Conservation (phyloP, 2,888 invertebrate species). For the Nomada ruficornis region DNA sequence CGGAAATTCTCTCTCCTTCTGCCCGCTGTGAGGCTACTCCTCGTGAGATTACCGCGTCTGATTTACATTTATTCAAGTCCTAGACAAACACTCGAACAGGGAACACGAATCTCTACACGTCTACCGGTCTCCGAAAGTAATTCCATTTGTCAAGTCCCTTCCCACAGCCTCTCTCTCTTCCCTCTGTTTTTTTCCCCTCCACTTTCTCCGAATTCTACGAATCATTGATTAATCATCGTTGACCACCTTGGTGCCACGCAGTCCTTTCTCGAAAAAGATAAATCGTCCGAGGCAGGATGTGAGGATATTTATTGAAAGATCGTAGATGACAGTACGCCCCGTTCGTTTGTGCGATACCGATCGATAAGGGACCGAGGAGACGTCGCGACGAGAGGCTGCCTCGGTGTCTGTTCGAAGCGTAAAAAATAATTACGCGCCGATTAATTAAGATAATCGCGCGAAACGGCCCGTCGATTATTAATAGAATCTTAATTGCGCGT, state of each 20-base stretch:
- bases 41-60: conserved; percentile 72
- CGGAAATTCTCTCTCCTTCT: conserved; percentile 49
- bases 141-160: conserved; percentile 64
- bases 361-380: background rate
- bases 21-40: conserved; percentile 53
- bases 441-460: conserved; percentile 25
- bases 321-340: background rate
- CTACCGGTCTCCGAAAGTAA: conserved; percentile 66
- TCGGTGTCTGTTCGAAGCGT: background rate
- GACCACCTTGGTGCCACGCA: background rate
- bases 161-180: conserved; percentile 33
- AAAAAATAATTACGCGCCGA: conserved; percentile 12
- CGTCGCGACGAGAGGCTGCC: background rate
- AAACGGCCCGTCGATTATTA: conserved; percentile 8
- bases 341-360: background rate
- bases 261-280: background rate
- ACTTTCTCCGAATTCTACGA: conserved; percentile 30
- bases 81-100: conserved; percentile 73
- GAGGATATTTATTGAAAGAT: too few species aligned
- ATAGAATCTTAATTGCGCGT: conserved; percentile 28
- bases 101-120: conserved; percentile 75
- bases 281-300: background rate
- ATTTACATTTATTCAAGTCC: conserved; percentile 79
- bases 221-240: conserved; percentile 53
- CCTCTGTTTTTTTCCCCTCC: background rate